A percentile compares a stretch with the other conserved stretches of the same genome.
phyloP scores from a whole-genome alignment of 2,797 vertebrate genomes.

The Falco columbarius region DNA sequence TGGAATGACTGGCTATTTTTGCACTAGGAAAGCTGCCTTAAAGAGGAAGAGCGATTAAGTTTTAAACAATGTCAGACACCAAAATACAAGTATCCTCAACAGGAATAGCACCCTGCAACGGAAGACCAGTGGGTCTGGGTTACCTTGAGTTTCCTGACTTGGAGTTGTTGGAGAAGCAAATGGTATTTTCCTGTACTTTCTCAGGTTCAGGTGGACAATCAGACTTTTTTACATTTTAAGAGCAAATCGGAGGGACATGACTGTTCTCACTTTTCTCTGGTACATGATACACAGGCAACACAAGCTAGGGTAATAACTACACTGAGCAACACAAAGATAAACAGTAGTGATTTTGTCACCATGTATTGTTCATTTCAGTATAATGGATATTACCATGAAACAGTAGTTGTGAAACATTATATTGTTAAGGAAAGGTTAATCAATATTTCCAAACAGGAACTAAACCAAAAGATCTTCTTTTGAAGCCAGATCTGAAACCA shows the following conservation, averaged over 20 bases:
- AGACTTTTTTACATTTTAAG: background rate
- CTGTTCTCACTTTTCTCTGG: background rate
- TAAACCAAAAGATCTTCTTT: too few relatives aligned
- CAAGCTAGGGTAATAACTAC: background rate
- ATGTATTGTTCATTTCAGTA: too few relatives aligned
- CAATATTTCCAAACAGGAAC: too few relatives aligned
- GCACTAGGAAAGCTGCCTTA: constrained; percentile 48
- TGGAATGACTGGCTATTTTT: constrained; percentile 53
- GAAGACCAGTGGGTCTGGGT: background rate
- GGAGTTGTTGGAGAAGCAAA: background rate
- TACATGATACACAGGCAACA: background rate
- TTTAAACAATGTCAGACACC: constrained; percentile 33
- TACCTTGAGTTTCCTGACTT: background rate
- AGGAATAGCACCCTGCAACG: constrained; percentile 28
- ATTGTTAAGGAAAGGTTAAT: too few relatives aligned
- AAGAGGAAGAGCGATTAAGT: constrained; percentile 57
- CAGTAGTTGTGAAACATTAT: too few relatives aligned
- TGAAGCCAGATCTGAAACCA: too few relatives aligned
- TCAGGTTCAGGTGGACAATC: background rate
- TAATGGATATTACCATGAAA: too few relatives aligned
- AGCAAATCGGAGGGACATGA: background rate
- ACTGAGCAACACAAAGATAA: background rate
- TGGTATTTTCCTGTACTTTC: background rate
- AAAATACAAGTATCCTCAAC: background rate
- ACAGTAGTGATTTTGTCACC: background rate